A percentile compares a stretch with the other conserved stretches of the same genome.
Evolutionary conservation across 2,113 vertebrate species (phyloP).

Genomic region (Toxotes chatareus): DNA sequence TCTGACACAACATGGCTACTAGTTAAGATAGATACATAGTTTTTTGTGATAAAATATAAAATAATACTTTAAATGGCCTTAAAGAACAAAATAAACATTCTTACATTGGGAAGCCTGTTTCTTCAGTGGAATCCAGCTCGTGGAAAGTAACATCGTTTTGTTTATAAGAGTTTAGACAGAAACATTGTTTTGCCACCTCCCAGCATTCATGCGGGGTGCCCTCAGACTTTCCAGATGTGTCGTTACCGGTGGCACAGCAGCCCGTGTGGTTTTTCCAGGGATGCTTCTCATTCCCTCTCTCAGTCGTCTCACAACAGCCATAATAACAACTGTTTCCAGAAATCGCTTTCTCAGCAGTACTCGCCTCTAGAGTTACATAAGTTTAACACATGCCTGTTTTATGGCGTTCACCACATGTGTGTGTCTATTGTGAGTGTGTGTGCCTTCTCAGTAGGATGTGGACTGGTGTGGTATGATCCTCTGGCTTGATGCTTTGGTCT

Average conservation of each 20-base stretch:
- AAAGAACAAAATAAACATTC: too few species aligned
- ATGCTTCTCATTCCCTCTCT: constrained; percentile 65
- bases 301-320: constrained; percentile 23
- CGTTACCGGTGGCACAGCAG: constrained; percentile 31
- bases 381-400: constrained; percentile 15
- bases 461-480: not conserved
- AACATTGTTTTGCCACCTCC: not conserved
- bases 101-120: too few species aligned
- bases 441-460: constrained; percentile 14
- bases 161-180: too few species aligned
- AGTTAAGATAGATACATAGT: too few species aligned
- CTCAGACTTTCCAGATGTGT: constrained; percentile 61
- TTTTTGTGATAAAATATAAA: too few species aligned
- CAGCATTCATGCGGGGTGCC: constrained; percentile 7
- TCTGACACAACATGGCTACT: too few species aligned
- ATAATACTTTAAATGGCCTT: too few species aligned
- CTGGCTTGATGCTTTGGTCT: not conserved
- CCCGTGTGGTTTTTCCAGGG: constrained; percentile 35
- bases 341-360: constrained; percentile 43
- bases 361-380: constrained; percentile 35
- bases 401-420: constrained; percentile 6
- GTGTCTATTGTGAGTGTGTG: not conserved
- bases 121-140: too few species aligned
- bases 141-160: too few species aligned
- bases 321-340: constrained; percentile 45